Evolutionary conservation across 2,888 invertebrate genomes (phyloP), one percentile per base, ranked within the genome.

Genomic region (Catocala sponsa): DNA sequence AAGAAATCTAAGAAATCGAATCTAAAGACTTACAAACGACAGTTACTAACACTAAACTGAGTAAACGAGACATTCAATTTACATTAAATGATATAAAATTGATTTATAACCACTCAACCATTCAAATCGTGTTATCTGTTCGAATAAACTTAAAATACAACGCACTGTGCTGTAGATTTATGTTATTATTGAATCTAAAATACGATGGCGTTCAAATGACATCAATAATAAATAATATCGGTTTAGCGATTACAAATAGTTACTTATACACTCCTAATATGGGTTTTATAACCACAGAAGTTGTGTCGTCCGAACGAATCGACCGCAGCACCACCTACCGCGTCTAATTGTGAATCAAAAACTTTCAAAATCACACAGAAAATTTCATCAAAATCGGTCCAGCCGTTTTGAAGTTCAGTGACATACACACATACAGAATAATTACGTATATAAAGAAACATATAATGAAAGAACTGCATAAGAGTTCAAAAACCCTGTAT

Each of bases 401-500:
- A 38, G 35, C 35, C 35, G 6, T 38, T 38, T 38, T 1, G 7
- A 7, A 38, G 35, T 7, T 38, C 6, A 38, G 9, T 9, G 35
- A 25, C 35, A 9, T 38, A 6, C 35, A 4, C 6, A 38, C 5
- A 38, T 7, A 38, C 7, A 38, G 9, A 38, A 6, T 38, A 6
- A 9, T 7, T 7, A 38, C 7, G 7, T 38, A 7, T 38, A 38
- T 38, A 38, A 38, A 7, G 9, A 7, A 7, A 38, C 63, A 64
- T 69, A 64, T 65, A 65, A 65, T 76, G 77, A 80, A 25, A 77
- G 77, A 65, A 70, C 70, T 60, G 70, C 71, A 66, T 67, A 58
- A 64, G 81, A 83, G 91, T 85, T 90, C 89, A 88, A 84, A 70
- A 82, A 89, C 88, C 91, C 82, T 78, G 76, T 74, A 76, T 78